These are phyloP conservation scores for Trididemnum clinides DNA, from an alignment of 23 tunicate genomes.

Conservation along the genomic window DNA sequence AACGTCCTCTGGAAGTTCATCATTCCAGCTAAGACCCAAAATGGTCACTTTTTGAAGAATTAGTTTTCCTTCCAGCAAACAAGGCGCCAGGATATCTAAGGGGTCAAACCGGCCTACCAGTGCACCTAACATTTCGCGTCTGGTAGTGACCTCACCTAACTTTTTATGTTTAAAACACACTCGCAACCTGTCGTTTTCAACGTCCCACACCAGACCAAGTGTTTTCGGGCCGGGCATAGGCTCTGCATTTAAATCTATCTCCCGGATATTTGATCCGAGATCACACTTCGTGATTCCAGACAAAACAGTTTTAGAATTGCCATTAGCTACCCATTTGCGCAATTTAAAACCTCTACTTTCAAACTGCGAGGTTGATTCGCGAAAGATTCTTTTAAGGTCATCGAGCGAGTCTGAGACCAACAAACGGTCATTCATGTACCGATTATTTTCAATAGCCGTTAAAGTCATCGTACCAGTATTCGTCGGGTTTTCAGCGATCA, in stretches of 20 bases:
- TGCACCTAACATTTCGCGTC: slow-evolving; percentile 5
- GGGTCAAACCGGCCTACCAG: neutral
- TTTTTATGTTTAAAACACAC: too few species aligned
- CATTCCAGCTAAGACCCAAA: neutral
- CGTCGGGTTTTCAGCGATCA: neutral
- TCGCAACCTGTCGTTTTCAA: neutral
- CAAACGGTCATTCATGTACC: slow-evolving; percentile 11
- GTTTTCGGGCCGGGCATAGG: neutral
- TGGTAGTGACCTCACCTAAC: neutral
- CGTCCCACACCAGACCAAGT: neutral
- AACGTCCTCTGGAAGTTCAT: neutral
- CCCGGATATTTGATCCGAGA: neutral
- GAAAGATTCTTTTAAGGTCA: neutral
- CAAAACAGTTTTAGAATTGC: neutral
- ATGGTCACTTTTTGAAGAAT: neutral
- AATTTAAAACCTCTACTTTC: neutral
- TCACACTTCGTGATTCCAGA: neutral
- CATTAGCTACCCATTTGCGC: neutral
- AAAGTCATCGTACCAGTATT: neutral
- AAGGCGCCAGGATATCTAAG: neutral
- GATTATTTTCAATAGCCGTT: neutral
- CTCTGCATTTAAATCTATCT: neutral
- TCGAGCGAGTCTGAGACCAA: neutral
- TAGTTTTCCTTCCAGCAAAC: neutral
- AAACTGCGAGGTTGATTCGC: neutral